Base-by-base conservation (phyloP, 2,113 vertebrate genomes). In the Arvicanthis niloticus region DNA sequence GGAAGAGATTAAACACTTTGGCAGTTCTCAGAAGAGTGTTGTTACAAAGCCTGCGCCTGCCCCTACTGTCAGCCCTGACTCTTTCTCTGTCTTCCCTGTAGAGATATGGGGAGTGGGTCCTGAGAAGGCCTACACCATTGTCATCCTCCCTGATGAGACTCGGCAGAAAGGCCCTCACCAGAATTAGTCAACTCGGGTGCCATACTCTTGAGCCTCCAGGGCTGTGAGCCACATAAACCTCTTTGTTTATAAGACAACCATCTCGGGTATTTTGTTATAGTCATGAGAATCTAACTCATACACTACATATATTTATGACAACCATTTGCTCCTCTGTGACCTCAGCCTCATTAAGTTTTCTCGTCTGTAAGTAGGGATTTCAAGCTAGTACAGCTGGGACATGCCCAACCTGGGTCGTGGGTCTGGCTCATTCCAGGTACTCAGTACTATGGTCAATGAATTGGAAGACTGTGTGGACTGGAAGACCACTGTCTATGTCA, bases 311-410 rank as follows among this genome's bases (percentile, higher is more conserved):
- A 17, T n/a, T 94, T 82, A 91, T n/a, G 82, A 62, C 11, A 62
- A 0, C 42, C 80, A 68, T 80, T 68, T 96, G 56, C 4, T 93
- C n/a, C 48, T 21, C 21, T 78, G 3, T 76, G 34, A 82, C 29
- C 40, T 31, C n/a, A 90, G 91, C 45, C 67, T 37, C 65, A 9
- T 56, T 86, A 45, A 22, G 48, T 81, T 81, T 94, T 48, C 86
- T 75, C 21, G 24, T 88, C 86, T 93, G 5, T 88, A 80, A 84
- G 21, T 42, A 58, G 34, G 13, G 22, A 56, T 92, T 80, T 85
- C 16, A 42, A 0, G n/a, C 70, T 22, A 76, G 34, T 19, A 3
- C 26, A 42, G 45, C 65, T n/a, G 53, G 16, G 68, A 91, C 34
- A 56, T 21, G 45, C 40, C 12, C 11, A 60, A 11, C 13, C 31